Percentiles rank a stretch among this genome's conserved stretches.
These are phyloP conservation scores for Drosophila stalkeri DNA, from an alignment of 2,888 invertebrate genomes.

Conservation along the genomic window DNA sequence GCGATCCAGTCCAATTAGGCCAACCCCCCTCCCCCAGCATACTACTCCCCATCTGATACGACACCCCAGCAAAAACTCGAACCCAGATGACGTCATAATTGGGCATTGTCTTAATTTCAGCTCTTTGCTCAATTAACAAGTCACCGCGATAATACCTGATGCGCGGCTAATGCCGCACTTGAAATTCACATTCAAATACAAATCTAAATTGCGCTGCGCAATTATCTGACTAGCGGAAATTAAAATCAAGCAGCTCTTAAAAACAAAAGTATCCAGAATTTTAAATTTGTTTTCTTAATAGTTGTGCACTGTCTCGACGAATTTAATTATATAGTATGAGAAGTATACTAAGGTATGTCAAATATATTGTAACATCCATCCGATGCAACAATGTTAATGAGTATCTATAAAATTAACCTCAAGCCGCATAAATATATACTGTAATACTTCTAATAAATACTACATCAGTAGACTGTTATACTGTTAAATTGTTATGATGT, in stretches of 20 bases:
- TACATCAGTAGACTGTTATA: no score
- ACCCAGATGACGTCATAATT: conserved; percentile 16
- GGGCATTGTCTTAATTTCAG: conserved; percentile 35
- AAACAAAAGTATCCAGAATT: conserved; percentile 39
- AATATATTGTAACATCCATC: neutral
- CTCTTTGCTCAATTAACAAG: conserved; percentile 60
- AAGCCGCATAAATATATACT: neutral
- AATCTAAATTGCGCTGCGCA: conserved; percentile 54
- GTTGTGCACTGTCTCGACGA: neutral
- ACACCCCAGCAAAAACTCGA: neutral
- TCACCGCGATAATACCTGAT: conserved; percentile 4
- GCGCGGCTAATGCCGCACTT: conserved; percentile 51
- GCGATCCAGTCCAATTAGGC: neutral
- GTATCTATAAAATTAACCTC: neutral
- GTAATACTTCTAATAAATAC: no score
- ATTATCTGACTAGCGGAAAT: conserved; percentile 38
- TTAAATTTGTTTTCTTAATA: neutral
- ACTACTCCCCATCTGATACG: neutral
- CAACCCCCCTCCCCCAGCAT: neutral
- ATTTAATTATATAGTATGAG: neutral
- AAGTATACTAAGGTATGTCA: neutral
- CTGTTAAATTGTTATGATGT: no score
- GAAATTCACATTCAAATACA: conserved; percentile 39
- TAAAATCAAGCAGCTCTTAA: conserved; percentile 4
- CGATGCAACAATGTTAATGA: neutral